Conservation (phyloP, 2,888 invertebrate species). For the Nycteola revayana region DNA sequence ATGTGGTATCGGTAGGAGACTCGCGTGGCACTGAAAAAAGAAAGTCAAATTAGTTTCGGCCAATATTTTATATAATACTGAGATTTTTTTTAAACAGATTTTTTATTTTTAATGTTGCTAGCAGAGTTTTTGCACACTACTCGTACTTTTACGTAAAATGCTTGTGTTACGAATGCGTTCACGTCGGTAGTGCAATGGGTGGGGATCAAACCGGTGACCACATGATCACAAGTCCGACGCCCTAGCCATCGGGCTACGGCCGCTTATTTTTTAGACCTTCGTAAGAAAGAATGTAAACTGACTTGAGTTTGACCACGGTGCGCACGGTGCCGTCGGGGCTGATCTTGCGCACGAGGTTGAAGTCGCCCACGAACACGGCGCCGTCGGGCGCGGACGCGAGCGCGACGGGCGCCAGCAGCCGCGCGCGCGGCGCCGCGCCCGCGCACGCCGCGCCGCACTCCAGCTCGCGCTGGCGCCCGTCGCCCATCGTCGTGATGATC, state of each 20-base stretch:
- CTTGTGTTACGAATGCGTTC: no score
- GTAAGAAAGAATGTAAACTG: slow-evolving; percentile 56
- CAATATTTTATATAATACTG: no score
- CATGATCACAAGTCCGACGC: no score
- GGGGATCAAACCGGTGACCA: no score
- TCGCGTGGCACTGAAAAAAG: slow-evolving; percentile 88
- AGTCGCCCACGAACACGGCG: slow-evolving; percentile 96
- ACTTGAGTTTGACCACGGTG: slow-evolving; percentile 92
- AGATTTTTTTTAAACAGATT: no score
- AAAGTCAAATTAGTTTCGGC: slow-evolving; percentile 6
- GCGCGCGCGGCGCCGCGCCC: slow-evolving; percentile 90
- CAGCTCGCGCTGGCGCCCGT: slow-evolving; percentile 93
- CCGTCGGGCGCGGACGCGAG: slow-evolving; percentile 96
- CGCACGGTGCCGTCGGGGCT: slow-evolving; percentile 91
- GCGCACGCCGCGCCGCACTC: slow-evolving; percentile 85
- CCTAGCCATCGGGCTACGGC: no score
- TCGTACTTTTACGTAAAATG: no score
- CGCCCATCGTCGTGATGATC: slow-evolving; percentile 95
- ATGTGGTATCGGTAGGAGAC: slow-evolving; percentile 98
- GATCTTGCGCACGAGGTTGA: slow-evolving; percentile 94
- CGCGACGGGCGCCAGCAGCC: slow-evolving; percentile 95
- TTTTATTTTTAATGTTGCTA: no score
- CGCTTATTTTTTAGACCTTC: no score
- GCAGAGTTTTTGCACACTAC: no score
- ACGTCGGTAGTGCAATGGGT: no score